phyloP scores from a whole-genome alignment of 2,888 invertebrate species.

The Gisinianus flammeolus region DNA sequence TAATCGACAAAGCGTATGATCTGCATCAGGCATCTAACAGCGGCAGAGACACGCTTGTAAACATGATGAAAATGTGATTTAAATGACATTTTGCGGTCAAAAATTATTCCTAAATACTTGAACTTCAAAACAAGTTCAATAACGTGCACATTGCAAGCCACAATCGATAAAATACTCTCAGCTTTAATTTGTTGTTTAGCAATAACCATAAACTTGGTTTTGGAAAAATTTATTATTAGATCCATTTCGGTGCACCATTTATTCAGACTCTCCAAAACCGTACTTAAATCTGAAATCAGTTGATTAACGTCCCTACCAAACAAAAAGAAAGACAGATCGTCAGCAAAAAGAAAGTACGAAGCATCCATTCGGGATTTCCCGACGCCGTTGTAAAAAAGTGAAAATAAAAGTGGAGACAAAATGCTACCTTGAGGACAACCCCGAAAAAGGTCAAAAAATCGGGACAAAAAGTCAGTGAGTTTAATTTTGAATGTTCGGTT shows the following conservation, averaged over 20 bases:
- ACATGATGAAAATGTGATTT: not conserved
- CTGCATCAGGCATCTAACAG: constrained; percentile 1
- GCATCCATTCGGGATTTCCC: not conserved
- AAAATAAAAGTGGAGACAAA: constrained; percentile 16
- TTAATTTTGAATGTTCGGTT: constrained; percentile 4
- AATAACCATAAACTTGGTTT: constrained; percentile 9
- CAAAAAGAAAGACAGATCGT: constrained; percentile 16
- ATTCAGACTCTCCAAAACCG: not conserved
- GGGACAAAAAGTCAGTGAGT: not conserved
- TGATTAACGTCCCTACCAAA: not conserved
- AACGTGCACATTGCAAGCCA: not conserved
- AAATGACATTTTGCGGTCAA: constrained; percentile 4
- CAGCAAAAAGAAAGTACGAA: constrained; percentile 8
- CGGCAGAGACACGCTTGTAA: not conserved
- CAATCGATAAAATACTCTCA: too few relatives aligned
- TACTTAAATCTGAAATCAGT: not conserved
- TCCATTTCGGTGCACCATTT: not conserved
- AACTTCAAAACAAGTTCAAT: not conserved
- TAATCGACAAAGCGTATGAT: not conserved
- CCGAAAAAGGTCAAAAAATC: not conserved
- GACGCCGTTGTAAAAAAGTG: not conserved
- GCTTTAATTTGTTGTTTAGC: not conserved
- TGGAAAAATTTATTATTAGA: not conserved
- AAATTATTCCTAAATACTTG: constrained; percentile 5
- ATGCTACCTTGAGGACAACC: constrained; percentile 22